Base-by-base conservation (phyloP, 2,113 vertebrate genomes). In the Notechis scutatus region DNA sequence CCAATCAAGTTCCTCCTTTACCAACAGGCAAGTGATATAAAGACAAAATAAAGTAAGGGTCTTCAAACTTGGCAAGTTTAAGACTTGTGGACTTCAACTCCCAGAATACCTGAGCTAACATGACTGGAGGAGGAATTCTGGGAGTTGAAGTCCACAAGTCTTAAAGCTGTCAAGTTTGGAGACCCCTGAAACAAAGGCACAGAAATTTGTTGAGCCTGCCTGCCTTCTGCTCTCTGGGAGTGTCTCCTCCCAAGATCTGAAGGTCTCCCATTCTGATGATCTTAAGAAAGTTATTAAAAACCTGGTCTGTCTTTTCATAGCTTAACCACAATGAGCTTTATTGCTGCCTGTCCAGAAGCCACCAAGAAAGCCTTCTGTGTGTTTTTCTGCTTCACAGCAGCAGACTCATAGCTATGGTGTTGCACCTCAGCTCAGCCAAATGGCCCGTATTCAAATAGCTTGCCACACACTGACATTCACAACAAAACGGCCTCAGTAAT, bases 401-500 rank as follows among this genome's bases (percentile, higher is more conserved):
- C 21, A 91, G 26, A 47, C 2, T 89, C 74, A n/a, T 85, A 54
- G 50, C 11, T 90, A 87, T 69, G 1, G 6, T 5, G 18, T 93
- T 34, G 61, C 18, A n/a, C 0, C 0, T 55, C 54, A 88, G 87
- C 87, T 94, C 81, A 91, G 0, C 50, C 86, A 86, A 94, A 93
- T 86, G 50, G 87, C 55, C 20, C 85, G 88, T 26, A 94, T 96
- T 96, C 90, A 42, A 94, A 92, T 95, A 94, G 47, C 85, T 95
- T 95, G 92, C 88, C 91, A 93, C 85, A 87, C 45, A 87, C 95
- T 94, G 94, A 95, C 93, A 93, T 96, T 97, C 95, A 95, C 61
- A 93, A 91, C 96, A 96, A 21, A 39, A 47, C 81, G 50, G n/a
- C 39, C 92, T 85, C 87, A 6, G 87, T 23, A 95, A 96, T 96